phyloP scores from a whole-genome alignment of 2,888 invertebrate species.

The Drosophila meridionalis region DNA sequence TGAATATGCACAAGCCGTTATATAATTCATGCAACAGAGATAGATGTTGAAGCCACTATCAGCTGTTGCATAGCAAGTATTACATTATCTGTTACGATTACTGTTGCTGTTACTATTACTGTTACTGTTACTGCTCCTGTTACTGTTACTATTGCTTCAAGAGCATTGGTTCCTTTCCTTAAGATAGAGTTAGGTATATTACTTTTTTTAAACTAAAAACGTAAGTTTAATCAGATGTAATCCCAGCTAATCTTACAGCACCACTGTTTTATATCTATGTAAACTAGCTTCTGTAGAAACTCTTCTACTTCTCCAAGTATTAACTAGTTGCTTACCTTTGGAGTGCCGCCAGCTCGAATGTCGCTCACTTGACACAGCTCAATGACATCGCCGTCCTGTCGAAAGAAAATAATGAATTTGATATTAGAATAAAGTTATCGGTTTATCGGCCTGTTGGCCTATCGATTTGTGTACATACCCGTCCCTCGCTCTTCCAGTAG shows the following conservation, averaged over 20 bases:
- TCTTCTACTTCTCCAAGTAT: not conserved
- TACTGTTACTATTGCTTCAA: not conserved
- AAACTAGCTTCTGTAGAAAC: not conserved
- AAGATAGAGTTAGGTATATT: not conserved
- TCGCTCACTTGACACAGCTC: slow-evolving; percentile 99
- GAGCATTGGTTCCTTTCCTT: no score
- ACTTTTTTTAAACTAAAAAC: no score
- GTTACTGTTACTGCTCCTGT: not conserved
- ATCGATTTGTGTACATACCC: slow-evolving; percentile 87
- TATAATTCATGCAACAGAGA: not conserved
- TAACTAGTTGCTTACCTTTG: slow-evolving; percentile 89
- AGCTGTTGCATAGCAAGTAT: not conserved
- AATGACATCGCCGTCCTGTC: slow-evolving; percentile 98
- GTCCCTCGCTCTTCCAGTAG: slow-evolving; percentile 98
- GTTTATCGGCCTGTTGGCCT: not conserved
- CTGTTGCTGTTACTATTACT: not conserved
- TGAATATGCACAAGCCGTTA: not conserved
- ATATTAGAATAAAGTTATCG: not conserved
- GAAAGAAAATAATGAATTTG: not conserved
- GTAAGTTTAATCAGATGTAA: no score
- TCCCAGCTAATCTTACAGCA: not conserved
- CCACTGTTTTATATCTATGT: not conserved
- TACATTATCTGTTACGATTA: no score
- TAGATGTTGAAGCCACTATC: not conserved
- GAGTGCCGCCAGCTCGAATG: slow-evolving; percentile 95